These are phyloP conservation scores for Aurelia aurita DNA, from an alignment of 30 jellyfish, hydroid and myxozoan species.

Conservation along the genomic window DNA sequence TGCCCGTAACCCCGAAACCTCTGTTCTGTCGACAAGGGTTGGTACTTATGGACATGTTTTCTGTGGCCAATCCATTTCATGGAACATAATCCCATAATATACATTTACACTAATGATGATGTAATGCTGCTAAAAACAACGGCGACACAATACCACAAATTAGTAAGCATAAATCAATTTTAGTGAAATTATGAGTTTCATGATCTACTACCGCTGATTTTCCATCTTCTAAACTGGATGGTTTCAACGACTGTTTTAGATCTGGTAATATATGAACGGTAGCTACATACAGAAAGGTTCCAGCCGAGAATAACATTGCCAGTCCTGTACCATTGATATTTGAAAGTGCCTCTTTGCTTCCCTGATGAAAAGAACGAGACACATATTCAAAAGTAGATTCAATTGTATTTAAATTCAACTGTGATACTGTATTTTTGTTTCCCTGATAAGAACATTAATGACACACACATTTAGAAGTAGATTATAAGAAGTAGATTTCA, in stretches of 20 bases:
- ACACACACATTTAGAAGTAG: no score
- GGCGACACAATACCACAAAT: slow-evolving; percentile 85
- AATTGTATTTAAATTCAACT: no score
- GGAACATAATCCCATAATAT: no score
- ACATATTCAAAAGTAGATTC: no score
- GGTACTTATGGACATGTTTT: no score
- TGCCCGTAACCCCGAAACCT: no score
- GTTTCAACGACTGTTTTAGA: slow-evolving; percentile 43
- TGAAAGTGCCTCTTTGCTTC: slow-evolving; percentile 89
- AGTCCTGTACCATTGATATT: slow-evolving; percentile 90
- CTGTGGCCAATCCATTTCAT: no score
- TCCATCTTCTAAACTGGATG: slow-evolving; percentile 70
- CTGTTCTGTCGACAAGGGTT: no score
- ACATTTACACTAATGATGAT: slow-evolving; percentile 64
- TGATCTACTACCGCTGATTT: slow-evolving; percentile 26
- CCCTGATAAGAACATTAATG: no score
- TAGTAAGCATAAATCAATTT: slow-evolving; percentile 69
- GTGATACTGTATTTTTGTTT: no score
- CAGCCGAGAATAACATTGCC: slow-evolving; percentile 98
- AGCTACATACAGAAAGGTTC: slow-evolving; percentile 98
- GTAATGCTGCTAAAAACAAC: slow-evolving; percentile 82
- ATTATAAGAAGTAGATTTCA: no score
- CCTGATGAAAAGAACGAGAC: slow-evolving; percentile 57
- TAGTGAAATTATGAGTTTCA: slow-evolving; percentile 51
- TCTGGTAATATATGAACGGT: slow-evolving; percentile 98